phyloP scores from a whole-genome alignment of 2,888 invertebrate genomes.

The Palloptera scutellata region DNA sequence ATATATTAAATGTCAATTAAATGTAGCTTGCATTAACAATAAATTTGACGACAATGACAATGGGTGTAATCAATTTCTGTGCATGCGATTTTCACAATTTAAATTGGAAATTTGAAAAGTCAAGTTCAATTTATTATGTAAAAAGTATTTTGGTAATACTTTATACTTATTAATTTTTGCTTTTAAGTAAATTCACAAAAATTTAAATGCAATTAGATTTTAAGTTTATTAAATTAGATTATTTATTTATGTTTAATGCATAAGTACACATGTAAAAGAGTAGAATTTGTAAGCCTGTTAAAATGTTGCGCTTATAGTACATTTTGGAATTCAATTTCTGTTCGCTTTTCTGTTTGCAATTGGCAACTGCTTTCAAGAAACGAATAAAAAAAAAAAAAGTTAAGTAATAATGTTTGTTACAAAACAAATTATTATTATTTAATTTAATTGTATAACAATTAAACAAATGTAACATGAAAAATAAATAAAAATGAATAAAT shows the following conservation, averaged over 20 bases:
- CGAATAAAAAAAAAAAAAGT: background rate
- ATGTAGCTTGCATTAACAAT: no score
- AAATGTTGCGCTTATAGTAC: background rate
- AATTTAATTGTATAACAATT: background rate
- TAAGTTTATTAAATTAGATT: background rate
- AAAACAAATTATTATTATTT: conserved; percentile 13
- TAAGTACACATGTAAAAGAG: background rate
- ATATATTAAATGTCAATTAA: no score
- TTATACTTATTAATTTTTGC: no score
- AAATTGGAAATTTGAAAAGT: no score
- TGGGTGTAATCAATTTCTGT: no score
- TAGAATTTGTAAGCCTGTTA: background rate
- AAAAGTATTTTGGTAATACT: no score
- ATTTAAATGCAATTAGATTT: background rate
- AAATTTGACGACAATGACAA: no score
- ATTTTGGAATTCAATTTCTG: background rate
- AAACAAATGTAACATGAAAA: background rate
- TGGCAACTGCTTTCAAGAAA: background rate
- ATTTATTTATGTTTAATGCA: conserved; percentile 4
- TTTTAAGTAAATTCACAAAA: no score
- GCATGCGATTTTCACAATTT: no score
- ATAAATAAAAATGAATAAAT: no score
- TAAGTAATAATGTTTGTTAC: background rate
- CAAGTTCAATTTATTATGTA: no score
- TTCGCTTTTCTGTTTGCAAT: background rate